These are phyloP conservation scores for Tachysurus fulvidraco DNA, from an alignment of 2,113 vertebrate genomes.

Conservation along the genomic window DNA sequence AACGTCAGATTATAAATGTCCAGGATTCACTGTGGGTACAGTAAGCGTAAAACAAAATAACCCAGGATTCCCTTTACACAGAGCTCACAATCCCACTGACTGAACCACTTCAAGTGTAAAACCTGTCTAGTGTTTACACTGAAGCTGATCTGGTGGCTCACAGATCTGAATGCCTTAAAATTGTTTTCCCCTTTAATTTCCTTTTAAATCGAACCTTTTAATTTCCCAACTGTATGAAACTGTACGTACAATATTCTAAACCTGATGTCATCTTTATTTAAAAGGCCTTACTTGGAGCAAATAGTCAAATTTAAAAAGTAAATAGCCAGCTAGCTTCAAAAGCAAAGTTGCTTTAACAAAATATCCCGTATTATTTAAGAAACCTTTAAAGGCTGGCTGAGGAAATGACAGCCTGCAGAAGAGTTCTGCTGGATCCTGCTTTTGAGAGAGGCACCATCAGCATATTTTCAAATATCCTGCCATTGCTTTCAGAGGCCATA, in stretches of 20 bases:
- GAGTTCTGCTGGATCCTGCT: conserved; percentile 57
- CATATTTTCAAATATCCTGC: conserved; percentile 69
- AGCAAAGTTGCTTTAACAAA: conserved; percentile 30
- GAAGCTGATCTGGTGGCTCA: not conserved
- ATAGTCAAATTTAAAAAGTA: not conserved
- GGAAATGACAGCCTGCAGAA: conserved; percentile 34
- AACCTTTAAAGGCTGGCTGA: conserved; percentile 37
- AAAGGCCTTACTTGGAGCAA: not conserved
- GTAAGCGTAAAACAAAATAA: no score
- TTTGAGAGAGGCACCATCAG: conserved; percentile 67
- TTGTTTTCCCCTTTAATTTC: not conserved
- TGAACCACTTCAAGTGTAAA: no score
- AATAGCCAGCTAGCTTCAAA: not conserved
- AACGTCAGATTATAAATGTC: no score
- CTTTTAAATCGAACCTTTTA: no score
- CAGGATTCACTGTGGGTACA: no score
- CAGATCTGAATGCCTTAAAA: no score
- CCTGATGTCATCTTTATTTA: not conserved
- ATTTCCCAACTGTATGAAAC: not conserved
- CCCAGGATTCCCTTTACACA: no score
- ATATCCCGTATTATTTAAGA: conserved; percentile 36
- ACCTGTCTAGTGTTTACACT: not conserved
- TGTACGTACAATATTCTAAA: not conserved
- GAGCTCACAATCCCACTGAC: no score
- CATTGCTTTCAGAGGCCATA: conserved; percentile 67